Percentiles rank a stretch among this genome's conserved stretches.
phyloP scores from a whole-genome alignment of 2,797 vertebrate species.

The Spinus olivaceus region DNA sequence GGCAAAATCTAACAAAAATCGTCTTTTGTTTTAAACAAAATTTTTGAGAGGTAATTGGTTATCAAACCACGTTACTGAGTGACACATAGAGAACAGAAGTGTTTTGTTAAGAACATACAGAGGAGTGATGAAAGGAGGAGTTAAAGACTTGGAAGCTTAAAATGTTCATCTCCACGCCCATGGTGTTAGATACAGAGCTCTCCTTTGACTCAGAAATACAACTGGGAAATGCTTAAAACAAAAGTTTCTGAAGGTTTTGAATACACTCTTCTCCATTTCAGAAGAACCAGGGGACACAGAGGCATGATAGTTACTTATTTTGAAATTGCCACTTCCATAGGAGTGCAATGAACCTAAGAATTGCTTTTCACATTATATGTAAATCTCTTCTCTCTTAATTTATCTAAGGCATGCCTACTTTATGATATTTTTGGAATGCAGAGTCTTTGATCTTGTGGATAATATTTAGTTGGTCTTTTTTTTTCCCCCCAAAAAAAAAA shows the following conservation, averaged over 20 bases:
- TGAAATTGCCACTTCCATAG: neutral
- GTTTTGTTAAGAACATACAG: neutral
- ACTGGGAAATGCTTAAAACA: neutral
- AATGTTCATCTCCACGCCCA: neutral
- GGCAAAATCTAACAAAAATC: neutral
- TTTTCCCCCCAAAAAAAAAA: rapidly evolving
- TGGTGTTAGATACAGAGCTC: neutral
- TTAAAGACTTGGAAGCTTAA: neutral
- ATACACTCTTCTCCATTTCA: neutral
- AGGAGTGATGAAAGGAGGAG: neutral
- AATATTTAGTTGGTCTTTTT: neutral
- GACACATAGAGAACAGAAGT: neutral
- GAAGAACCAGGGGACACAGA: neutral
- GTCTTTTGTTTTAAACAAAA: neutral
- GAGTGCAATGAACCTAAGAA: neutral
- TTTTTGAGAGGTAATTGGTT: neutral
- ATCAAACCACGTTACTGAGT: neutral
- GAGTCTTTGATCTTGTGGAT: neutral
- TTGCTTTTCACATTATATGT: neutral
- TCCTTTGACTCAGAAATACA: neutral
- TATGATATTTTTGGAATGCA: neutral
- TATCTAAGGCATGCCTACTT: neutral
- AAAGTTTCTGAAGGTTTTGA: neutral
- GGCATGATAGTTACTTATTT: neutral
- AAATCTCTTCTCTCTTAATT: neutral